Percentiles rank a stretch among this genome's conserved stretches.
These are phyloP conservation scores for Baccha elongata DNA, from an alignment of 2,888 invertebrate genomes.

Conservation along the genomic window DNA sequence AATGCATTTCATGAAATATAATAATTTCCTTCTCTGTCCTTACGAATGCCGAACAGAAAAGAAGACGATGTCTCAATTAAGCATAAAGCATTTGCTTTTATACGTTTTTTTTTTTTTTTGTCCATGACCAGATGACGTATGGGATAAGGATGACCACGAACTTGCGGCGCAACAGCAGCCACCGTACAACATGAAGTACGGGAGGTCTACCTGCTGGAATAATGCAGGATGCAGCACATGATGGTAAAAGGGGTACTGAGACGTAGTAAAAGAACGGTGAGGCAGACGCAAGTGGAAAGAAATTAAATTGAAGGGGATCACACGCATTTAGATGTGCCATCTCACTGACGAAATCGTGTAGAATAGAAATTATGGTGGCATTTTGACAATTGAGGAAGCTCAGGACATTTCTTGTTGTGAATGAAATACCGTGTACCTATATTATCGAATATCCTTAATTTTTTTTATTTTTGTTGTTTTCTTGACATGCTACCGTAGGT, in stretches of 20 bases:
- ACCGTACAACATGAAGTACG: constrained; percentile 58
- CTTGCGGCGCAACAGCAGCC: constrained; percentile 6
- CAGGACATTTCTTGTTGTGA: constrained; percentile 46
- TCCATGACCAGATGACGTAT: constrained; percentile 67
- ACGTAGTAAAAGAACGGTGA: background rate
- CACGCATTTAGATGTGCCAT: constrained; percentile 58
- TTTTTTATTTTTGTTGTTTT: constrained; percentile 5
- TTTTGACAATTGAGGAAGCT: constrained; percentile 48
- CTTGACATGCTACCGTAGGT: background rate
- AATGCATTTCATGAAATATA: constrained; percentile 71
- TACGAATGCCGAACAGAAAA: constrained; percentile 23
- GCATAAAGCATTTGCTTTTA: constrained; percentile 60
- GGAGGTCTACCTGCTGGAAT: constrained; percentile 64
- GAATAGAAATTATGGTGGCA: constrained; percentile 56
- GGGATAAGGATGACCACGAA: constrained; percentile 48
- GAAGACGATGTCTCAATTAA: constrained; percentile 64
- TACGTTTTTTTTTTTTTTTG: constrained; percentile 33
- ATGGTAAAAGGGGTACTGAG: background rate
- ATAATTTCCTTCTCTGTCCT: constrained; percentile 61
- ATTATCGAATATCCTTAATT: constrained; percentile 51
- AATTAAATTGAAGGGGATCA: constrained; percentile 71
- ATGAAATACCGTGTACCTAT: constrained; percentile 31
- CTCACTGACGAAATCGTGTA: constrained; percentile 41
- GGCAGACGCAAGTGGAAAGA: constrained; percentile 53
- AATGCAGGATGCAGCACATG: constrained; percentile 23